Percentiles rank a stretch among this genome's conserved stretches.
These are phyloP conservation scores for Xanthia icteritia DNA, from an alignment of 2,888 invertebrate genomes.

Conservation along the genomic window DNA sequence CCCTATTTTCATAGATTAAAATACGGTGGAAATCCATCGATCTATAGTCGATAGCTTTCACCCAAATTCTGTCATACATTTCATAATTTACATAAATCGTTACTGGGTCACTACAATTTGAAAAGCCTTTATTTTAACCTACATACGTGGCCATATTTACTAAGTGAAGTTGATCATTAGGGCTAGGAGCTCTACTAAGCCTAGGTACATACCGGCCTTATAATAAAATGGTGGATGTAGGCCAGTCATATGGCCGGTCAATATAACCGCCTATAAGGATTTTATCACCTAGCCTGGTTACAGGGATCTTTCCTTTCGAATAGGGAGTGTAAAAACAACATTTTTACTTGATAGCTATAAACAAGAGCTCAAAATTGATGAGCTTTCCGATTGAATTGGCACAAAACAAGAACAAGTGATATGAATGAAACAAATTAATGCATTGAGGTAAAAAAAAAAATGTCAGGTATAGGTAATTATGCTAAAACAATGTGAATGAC, in stretches of 20 bases:
- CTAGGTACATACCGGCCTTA: background rate
- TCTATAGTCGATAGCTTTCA: constrained; percentile 21
- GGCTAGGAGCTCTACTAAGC: constrained; percentile 12
- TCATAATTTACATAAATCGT: constrained; percentile 20
- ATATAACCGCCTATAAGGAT: constrained; percentile 45
- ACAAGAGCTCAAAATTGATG: background rate
- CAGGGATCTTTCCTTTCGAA: constrained; percentile 16
- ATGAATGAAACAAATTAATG: too few relatives aligned
- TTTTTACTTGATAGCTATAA: constrained; percentile 19
- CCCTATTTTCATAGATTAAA: background rate
- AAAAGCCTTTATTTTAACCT: constrained; percentile 4
- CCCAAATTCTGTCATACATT: constrained; percentile 10
- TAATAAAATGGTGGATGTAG: constrained; percentile 49
- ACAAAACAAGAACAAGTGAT: background rate
- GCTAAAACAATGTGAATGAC: too few relatives aligned
- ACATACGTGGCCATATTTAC: constrained; percentile 21
- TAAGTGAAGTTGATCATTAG: constrained; percentile 51
- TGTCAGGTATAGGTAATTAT: background rate
- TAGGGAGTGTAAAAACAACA: constrained; percentile 10
- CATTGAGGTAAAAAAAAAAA: background rate
- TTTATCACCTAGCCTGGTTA: constrained; percentile 49
- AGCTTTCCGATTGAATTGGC: background rate
- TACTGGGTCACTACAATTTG: constrained; percentile 9
- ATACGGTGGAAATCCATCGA: background rate
- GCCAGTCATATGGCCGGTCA: constrained; percentile 42